Base-by-base conservation (phyloP, 2,888 invertebrate genomes). In the Hemicrepidius hirtus region DNA sequence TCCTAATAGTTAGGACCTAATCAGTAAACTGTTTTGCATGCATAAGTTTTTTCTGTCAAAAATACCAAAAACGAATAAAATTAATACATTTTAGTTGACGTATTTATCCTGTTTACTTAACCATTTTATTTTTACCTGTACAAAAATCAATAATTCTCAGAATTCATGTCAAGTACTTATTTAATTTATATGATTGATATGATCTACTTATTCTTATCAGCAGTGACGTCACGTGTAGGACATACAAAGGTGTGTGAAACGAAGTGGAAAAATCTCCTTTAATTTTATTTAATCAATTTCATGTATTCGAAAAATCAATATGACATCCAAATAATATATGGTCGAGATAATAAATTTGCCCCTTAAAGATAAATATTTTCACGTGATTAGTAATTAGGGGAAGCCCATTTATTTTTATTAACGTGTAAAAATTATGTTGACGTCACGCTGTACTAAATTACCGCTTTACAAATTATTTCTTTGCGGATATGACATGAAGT, bases 151-250 rank as follows among this genome's bases (percentile, higher is more conserved):
- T 40, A 64, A 24, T 68, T 68, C 40, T 32, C 40, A 18, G 41
- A 55, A 69, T 40, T 44, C 13, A 35, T 69, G 69, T 69, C 69
- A 69, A 69, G 69, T 69, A 35, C 63, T 69, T 63, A 41, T 63
- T 63, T 68, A 28, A 67, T 62, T 21, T 32, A n/a, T 35, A n/a
- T 28, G 37, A 68, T 68, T 50, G 68, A 68, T 68, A 68, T 20
- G 37, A 68, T 68, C 68, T 50, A 28, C 28, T 63, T 40, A 0
- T 1, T 35, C 55, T 72, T 67, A 67, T 72, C 67, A 55, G 40
- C 4, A 28, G 21, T 60, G 60, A 67, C 66, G 66, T 62, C 2
- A 62, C 4, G 49, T 28, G 12, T 20, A 46, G 35, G n/a, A 21
- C 46, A 46, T n/a, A 72, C 28, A 70, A 70, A 65, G 49, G 59